Conservation (phyloP, 1,140 invertebrate species). For the Rhagoletis pomonella region DNA sequence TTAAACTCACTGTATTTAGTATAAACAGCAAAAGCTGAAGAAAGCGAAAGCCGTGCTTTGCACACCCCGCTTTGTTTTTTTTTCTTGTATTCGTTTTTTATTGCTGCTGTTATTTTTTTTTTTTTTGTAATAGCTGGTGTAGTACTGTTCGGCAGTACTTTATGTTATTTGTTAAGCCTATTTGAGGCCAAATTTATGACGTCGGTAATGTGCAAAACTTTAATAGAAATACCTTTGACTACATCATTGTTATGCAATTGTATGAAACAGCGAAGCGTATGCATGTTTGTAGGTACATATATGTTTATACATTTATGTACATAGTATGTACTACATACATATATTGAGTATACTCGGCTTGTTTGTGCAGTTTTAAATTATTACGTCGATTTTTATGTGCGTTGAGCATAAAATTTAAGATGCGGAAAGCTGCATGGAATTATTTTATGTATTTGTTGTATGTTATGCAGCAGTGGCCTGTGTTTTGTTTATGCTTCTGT, state of each 20-base stretch:
- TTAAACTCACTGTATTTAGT: neutral
- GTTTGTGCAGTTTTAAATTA: too few relatives aligned
- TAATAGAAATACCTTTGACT: too few relatives aligned
- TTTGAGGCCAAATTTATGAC: too few relatives aligned
- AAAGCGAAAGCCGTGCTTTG: conserved; percentile 1
- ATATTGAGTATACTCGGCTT: too few relatives aligned
- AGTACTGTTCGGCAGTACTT: neutral
- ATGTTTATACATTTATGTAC: too few relatives aligned
- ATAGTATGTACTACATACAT: too few relatives aligned
- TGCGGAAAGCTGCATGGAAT: neutral
- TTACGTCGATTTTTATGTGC: neutral
- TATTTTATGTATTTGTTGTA: neutral
- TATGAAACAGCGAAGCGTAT: too few relatives aligned
- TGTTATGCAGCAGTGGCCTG: too few relatives aligned
- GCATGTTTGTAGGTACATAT: too few relatives aligned
- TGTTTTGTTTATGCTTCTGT: too few relatives aligned
- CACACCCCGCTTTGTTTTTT: neutral
- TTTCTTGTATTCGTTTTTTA: neutral
- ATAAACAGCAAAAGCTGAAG: neutral
- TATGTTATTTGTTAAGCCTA: neutral
- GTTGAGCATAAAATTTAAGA: neutral
- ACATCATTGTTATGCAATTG: too few relatives aligned
- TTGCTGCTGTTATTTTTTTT: neutral
- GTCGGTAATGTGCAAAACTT: too few relatives aligned
- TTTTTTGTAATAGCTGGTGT: neutral